These are phyloP conservation scores for Acanthosepion esculentum DNA, from an alignment of 2,888 invertebrate species.

Conservation along the genomic window DNA sequence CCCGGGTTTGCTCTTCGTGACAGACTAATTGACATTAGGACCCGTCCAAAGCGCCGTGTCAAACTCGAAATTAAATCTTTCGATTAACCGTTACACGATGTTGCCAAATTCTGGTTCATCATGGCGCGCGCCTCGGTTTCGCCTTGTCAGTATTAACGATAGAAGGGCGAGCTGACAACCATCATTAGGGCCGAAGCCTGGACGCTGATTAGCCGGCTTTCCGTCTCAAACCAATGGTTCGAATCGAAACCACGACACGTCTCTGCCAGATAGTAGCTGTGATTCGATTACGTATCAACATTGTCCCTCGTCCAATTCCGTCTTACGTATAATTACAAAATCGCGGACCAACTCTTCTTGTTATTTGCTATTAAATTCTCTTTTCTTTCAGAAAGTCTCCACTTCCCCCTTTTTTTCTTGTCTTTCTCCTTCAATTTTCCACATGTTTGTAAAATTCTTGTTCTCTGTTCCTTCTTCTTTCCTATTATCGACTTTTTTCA, in stretches of 20 bases:
- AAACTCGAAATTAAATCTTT: slow-evolving; percentile 33
- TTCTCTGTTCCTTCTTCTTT: background rate
- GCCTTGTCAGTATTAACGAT: slow-evolving; percentile 33
- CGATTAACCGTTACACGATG: slow-evolving; percentile 33
- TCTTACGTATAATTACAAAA: slow-evolving; percentile 33
- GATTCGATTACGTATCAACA: slow-evolving; percentile 33
- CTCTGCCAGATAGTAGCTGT: slow-evolving; percentile 6
- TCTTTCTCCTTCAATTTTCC: background rate
- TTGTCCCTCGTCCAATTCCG: background rate
- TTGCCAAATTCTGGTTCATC: slow-evolving; percentile 33
- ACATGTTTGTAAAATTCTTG: too few species aligned
- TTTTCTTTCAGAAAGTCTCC: background rate
- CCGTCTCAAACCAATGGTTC: slow-evolving; percentile 22
- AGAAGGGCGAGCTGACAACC: slow-evolving; percentile 1
- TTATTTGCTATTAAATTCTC: slow-evolving; percentile 33
- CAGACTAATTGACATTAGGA: slow-evolving; percentile 33
- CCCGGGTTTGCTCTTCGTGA: slow-evolving; percentile 7
- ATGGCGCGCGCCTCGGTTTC: background rate
- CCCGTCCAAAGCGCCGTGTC: slow-evolving; percentile 33
- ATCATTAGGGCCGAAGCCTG: background rate
- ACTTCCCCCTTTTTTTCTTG: background rate
- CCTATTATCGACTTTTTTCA: background rate
- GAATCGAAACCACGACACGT: slow-evolving; percentile 20
- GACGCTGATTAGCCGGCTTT: slow-evolving; percentile 33
- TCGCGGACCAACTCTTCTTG: background rate